A percentile compares a stretch with the other conserved stretches of the same genome.
These are phyloP conservation scores for Drosophila seguyi DNA, from an alignment of 1,140 invertebrate genomes.

Conservation along the genomic window DNA sequence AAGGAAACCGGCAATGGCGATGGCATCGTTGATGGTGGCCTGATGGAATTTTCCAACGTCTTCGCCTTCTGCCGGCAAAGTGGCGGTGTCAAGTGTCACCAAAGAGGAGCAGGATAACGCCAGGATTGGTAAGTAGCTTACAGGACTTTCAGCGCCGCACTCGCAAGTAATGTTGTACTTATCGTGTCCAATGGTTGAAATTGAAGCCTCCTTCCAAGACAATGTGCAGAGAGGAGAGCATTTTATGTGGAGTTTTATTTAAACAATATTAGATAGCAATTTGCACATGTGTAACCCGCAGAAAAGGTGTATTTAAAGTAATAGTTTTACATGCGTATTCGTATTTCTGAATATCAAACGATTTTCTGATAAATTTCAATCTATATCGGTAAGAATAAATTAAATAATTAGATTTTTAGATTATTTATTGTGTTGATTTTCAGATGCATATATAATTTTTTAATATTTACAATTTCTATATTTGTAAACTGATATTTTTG, in stretches of 20 bases:
- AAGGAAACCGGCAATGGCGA: slow-evolving; percentile 30
- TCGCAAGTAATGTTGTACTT: slow-evolving; percentile 27
- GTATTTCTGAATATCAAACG: too few relatives aligned
- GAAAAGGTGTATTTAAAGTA: too few relatives aligned
- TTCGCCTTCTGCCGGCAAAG: slow-evolving; percentile 38
- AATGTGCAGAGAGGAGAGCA: background rate
- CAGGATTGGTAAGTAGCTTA: slow-evolving; percentile 59
- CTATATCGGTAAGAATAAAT: too few relatives aligned
- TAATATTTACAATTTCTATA: too few relatives aligned
- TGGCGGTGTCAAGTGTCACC: slow-evolving; percentile 74
- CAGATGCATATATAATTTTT: too few relatives aligned
- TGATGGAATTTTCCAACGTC: slow-evolving; percentile 48
- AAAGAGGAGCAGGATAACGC: slow-evolving; percentile 23
- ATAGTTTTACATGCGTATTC: too few relatives aligned
- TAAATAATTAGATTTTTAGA: too few relatives aligned
- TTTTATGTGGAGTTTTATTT: background rate
- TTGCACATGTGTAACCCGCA: background rate
- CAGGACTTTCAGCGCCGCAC: slow-evolving; percentile 18
- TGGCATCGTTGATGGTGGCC: slow-evolving; percentile 38
- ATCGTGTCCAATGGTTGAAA: slow-evolving; percentile 6
- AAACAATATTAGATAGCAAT: too few relatives aligned
- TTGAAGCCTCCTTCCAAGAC: background rate
- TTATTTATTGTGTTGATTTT: too few relatives aligned
- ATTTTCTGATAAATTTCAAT: too few relatives aligned
- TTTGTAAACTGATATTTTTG: too few relatives aligned